Evolutionary conservation across 1,140 invertebrate genomes (phyloP).

Genomic region (Scaptomyza montana): DNA sequence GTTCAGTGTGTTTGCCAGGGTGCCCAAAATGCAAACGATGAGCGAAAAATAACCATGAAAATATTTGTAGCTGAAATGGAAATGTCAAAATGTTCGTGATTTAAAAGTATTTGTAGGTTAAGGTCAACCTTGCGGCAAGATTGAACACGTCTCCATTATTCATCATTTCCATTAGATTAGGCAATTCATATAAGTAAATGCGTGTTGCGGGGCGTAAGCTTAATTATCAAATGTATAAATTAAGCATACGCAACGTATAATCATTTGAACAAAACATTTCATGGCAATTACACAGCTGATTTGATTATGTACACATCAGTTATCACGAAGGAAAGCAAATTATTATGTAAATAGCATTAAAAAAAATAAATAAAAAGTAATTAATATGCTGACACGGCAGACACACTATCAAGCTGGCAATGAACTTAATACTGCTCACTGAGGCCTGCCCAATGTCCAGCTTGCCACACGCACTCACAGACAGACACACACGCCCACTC

Average conservation of each 20-base stretch:
- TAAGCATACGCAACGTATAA: slow-evolving; percentile 13
- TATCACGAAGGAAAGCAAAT: slow-evolving; percentile 45
- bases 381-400: slow-evolving; percentile 63
- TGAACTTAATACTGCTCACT: neutral
- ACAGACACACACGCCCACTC: neutral
- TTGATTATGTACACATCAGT: slow-evolving; percentile 53
- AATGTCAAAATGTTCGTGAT: neutral
- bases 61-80: slow-evolving; percentile 66
- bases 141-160: neutral
- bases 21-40: slow-evolving; percentile 94
- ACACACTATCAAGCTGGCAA: slow-evolving; percentile 4
- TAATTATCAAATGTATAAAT: slow-evolving; percentile 2
- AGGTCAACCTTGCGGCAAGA: neutral
- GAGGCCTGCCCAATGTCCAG: neutral
- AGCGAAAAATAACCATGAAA: slow-evolving; percentile 81
- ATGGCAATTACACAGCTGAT: slow-evolving; percentile 67
- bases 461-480: neutral
- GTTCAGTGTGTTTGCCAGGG: slow-evolving; percentile 96
- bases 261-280: slow-evolving; percentile 17
- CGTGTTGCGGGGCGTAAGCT: neutral
- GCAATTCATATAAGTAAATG: neutral
- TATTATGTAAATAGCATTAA: slow-evolving; percentile 75
- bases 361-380: slow-evolving; percentile 58
- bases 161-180: slow-evolving; percentile 1
- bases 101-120: no score